Conservation (phyloP, 2,888 invertebrate genomes). For the Tribolium freemani region DNA sequence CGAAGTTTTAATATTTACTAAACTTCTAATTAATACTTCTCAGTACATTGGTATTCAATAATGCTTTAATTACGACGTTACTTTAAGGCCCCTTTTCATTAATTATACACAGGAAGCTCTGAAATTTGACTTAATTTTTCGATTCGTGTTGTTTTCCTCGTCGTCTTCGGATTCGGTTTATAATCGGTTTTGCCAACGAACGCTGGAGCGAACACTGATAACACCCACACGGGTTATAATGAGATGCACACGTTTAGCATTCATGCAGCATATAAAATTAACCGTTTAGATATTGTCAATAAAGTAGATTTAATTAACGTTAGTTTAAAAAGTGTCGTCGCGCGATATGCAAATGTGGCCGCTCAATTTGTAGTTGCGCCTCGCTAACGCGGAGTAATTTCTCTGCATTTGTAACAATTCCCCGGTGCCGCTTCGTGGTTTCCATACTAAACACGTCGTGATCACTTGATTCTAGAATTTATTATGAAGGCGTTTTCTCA, state of each 20-base stretch:
- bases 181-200: constrained; percentile 8
- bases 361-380: constrained; percentile 50
- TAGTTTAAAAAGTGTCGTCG: constrained; percentile 50
- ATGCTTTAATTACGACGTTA: constrained; percentile 57
- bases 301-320: constrained; percentile 54
- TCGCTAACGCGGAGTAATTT: constrained; percentile 45
- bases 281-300: constrained; percentile 56
- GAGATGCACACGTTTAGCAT: constrained; percentile 43
- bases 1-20: constrained; percentile 67
- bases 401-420: constrained; percentile 51
- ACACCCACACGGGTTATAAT: constrained; percentile 2
- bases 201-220: background rate
- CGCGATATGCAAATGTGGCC: constrained; percentile 51
- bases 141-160: constrained; percentile 35
- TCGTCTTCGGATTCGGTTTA: background rate
- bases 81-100: constrained; percentile 44
- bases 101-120: constrained; percentile 42
- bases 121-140: constrained; percentile 42
- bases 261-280: constrained; percentile 52
- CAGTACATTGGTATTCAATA: constrained; percentile 61
- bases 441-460: constrained; percentile 52
- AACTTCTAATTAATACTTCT: constrained; percentile 67
- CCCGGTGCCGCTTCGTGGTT: constrained; percentile 48
- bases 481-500: constrained; percentile 49
- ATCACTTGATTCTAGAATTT: constrained; percentile 51